These are phyloP conservation scores for Cephus pygmeus DNA, from an alignment of 2,888 invertebrate species.

Conservation along the genomic window DNA sequence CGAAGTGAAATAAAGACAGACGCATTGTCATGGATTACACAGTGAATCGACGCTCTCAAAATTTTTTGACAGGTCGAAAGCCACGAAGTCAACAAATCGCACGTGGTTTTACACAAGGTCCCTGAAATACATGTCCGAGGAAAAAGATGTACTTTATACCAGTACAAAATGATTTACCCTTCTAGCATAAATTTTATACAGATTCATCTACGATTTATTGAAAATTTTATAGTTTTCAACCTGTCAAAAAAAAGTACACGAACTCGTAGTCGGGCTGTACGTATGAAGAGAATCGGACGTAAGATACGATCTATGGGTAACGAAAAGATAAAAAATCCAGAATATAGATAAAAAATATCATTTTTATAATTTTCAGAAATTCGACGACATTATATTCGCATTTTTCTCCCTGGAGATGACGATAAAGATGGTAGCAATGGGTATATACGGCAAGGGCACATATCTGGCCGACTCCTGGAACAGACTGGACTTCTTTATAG, in stretches of 20 bases:
- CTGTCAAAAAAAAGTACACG: neutral
- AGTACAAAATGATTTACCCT: no score
- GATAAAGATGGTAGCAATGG: conserved; percentile 99
- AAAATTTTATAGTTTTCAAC: no score
- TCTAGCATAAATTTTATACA: no score
- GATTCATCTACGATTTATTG: no score
- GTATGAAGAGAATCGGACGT: neutral
- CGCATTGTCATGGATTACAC: neutral
- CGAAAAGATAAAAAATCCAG: neutral
- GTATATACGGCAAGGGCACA: conserved; percentile 91
- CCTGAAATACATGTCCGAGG: no score
- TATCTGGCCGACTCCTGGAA: conserved; percentile 99
- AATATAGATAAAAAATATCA: neutral
- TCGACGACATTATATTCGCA: conserved; percentile 98
- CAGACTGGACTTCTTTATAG: conserved; percentile 97
- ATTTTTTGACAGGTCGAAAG: neutral
- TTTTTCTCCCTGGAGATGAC: conserved; percentile 99
- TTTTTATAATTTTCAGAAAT: conserved; percentile 74
- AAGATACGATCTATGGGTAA: neutral
- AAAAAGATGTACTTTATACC: no score
- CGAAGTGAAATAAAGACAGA: neutral
- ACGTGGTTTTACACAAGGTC: no score
- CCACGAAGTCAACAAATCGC: no score
- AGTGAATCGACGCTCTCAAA: neutral
- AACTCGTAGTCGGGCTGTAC: neutral